Percentiles rank a stretch among this genome's conserved stretches.
These are phyloP conservation scores for Patella caerulea DNA, from an alignment of 2,888 invertebrate species.

Conservation along the genomic window DNA sequence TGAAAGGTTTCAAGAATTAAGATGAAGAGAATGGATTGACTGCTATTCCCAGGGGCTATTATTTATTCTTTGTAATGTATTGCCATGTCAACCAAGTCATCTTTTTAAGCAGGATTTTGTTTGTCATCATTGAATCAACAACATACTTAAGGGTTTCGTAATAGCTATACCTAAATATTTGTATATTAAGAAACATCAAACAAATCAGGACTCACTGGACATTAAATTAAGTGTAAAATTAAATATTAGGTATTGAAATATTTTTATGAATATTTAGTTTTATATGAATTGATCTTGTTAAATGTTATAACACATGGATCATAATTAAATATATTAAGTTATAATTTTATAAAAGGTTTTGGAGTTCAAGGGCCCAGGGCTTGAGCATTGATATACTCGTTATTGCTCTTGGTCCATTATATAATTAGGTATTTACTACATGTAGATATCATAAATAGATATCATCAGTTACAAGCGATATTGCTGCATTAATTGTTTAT, in stretches of 20 bases:
- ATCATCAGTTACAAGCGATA: no score
- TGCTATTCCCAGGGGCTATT: not conserved
- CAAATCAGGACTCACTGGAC: constrained; percentile 1
- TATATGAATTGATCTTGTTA: not conserved
- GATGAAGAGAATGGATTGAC: no score
- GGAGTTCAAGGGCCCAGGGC: no score
- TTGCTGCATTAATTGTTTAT: no score
- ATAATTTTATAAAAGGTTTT: no score
- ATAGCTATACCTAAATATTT: not conserved
- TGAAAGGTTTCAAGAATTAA: no score
- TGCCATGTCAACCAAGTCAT: not conserved
- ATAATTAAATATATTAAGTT: not conserved
- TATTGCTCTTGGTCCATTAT: no score
- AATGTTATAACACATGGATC: not conserved
- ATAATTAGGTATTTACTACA: no score
- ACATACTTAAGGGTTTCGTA: not conserved
- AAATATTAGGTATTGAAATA: no score
- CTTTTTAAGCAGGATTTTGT: not conserved
- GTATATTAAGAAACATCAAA: not conserved
- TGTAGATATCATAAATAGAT: no score
- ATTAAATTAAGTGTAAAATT: not conserved
- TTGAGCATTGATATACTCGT: no score
- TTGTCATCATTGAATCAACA: constrained; percentile 8
- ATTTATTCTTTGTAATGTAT: not conserved
- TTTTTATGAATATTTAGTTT: no score